A percentile compares a stretch with the other conserved stretches of the same genome.
Conservation (phyloP, 2,888 invertebrate species). For the Drosophila paranaensis region DNA sequence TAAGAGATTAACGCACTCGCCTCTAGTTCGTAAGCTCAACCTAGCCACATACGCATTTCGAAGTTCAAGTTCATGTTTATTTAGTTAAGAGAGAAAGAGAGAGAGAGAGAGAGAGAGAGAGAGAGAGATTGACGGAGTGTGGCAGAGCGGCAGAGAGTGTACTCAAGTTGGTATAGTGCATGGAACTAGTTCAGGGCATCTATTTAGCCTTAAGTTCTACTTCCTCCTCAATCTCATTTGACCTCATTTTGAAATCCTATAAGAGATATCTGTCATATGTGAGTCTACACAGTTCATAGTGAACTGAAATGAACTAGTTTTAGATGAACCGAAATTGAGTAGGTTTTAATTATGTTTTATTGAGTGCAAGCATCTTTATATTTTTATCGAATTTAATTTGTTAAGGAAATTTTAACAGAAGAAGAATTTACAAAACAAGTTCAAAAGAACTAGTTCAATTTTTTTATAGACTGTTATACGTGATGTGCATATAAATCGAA, state of each 20-base stretch:
- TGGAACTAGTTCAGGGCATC: slow-evolving; percentile 33
- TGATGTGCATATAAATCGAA: neutral
- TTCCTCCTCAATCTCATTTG: neutral
- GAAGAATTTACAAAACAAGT: neutral
- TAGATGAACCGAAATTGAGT: neutral
- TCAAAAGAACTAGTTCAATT: neutral
- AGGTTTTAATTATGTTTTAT: neutral
- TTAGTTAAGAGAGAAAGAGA: slow-evolving; percentile 11
- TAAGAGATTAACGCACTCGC: slow-evolving; percentile 42
- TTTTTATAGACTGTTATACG: no score
- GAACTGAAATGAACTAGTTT: slow-evolving; percentile 3
- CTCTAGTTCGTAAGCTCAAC: slow-evolving; percentile 71
- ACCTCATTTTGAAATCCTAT: neutral
- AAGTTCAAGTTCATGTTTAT: slow-evolving; percentile 42
- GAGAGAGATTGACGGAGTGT: slow-evolving; percentile 6
- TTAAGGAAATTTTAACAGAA: neutral
- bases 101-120: neutral
- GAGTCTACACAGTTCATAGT: no score
- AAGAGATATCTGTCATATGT: neutral
- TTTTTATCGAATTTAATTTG: slow-evolving; percentile 6
- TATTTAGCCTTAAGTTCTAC: neutral
- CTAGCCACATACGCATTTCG: slow-evolving; percentile 66
- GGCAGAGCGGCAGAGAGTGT: slow-evolving; percentile 13
- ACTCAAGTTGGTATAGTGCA: slow-evolving; percentile 16
- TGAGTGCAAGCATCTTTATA: neutral